Conservation (phyloP, 1,140 invertebrate species). For the Sycobia sp. region DNA sequence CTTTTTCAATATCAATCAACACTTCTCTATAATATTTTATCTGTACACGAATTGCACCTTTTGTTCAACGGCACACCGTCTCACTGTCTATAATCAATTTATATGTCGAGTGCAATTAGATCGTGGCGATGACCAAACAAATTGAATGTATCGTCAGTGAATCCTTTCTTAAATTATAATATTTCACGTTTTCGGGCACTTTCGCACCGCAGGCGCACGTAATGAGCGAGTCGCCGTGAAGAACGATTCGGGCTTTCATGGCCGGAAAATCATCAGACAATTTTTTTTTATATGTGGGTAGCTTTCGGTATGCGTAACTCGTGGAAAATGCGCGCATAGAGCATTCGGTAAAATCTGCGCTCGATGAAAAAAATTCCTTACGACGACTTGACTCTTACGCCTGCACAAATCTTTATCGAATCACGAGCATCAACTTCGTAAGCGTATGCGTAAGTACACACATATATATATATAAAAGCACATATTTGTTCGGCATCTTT, state of each 20-base stretch:
- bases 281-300: too few relatives aligned
- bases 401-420: conserved; percentile 31
- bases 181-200: conserved; percentile 42
- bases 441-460: not conserved
- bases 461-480: conserved; percentile 37
- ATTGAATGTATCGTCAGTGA: not conserved
- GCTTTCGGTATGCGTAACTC: too few relatives aligned
- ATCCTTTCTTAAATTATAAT: too few relatives aligned
- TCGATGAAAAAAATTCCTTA: not conserved
- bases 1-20: too few relatives aligned
- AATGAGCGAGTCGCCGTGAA: conserved; percentile 35
- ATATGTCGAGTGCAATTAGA: not conserved
- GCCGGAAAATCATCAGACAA: too few relatives aligned
- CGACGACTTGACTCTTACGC: conserved; percentile 18
- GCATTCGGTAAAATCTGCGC: conserved; percentile 11
- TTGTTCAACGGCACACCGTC: not conserved
- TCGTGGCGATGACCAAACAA: not conserved
- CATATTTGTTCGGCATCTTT: conserved; percentile 37
- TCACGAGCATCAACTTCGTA: conserved; percentile 36
- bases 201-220: conserved; percentile 42
- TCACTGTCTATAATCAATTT: not conserved
- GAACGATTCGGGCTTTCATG: too few relatives aligned
- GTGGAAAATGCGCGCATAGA: too few relatives aligned
- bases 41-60: too few relatives aligned
- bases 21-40: too few relatives aligned